Conservation (phyloP, 2,113 vertebrate species). For the Thryonomys swinderianus region DNA sequence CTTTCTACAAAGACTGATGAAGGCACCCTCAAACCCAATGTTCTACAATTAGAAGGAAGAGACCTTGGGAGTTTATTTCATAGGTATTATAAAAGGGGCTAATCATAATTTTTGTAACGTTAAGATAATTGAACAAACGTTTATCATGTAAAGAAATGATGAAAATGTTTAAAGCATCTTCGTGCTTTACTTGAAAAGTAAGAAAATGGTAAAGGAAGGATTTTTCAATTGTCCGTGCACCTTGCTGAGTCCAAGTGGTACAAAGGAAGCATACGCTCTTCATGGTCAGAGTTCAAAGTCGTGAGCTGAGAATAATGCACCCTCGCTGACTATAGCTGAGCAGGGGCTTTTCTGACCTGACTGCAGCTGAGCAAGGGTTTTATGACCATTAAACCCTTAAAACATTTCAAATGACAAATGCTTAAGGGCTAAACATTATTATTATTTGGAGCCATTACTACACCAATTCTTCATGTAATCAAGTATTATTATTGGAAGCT, state of each 20-base stretch:
- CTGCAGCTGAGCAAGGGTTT: neutral
- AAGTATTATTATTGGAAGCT: constrained; percentile 66
- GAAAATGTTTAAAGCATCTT: neutral
- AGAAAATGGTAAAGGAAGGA: neutral
- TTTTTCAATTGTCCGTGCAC: constrained; percentile 13
- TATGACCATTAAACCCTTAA: constrained; percentile 33
- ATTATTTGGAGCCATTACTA: constrained; percentile 51
- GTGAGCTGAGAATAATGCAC: neutral
- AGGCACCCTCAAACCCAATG: neutral
- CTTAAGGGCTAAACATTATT: constrained; percentile 27
- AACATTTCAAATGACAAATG: constrained; percentile 63
- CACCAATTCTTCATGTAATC: constrained; percentile 54
- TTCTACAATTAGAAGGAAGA: neutral
- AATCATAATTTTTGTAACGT: constrained; percentile 38
- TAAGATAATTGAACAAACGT: constrained; percentile 18
- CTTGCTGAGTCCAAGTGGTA: neutral
- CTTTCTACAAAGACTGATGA: neutral
- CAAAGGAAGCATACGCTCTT: neutral
- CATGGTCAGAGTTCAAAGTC: neutral
- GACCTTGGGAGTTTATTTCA: neutral
- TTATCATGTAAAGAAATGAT: neutral
- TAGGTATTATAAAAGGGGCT: neutral
- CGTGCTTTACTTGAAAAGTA: neutral
- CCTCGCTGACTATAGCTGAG: neutral
- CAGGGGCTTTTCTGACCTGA: neutral